phyloP scores from a whole-genome alignment of 1,140 invertebrate genomes.

The Pseudomyrmex dendroicus region DNA sequence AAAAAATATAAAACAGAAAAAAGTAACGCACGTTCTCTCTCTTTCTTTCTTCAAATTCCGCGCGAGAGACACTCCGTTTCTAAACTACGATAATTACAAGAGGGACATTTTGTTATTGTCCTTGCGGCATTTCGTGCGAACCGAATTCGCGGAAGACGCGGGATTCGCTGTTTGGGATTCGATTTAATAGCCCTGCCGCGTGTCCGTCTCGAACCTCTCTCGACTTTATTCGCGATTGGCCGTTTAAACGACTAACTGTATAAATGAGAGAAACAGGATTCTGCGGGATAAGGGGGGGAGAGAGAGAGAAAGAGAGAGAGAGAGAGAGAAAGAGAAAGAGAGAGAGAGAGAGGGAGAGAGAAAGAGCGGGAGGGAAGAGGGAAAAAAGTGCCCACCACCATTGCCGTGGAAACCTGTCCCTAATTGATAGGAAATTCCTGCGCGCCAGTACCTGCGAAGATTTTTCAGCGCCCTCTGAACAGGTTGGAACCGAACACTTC shows the following conservation, averaged over 20 bases:
- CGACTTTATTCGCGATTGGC: slow-evolving; percentile 58
- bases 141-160: slow-evolving; percentile 39
- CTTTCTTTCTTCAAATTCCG: not conserved
- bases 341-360: no score
- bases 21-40: not conserved
- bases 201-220: slow-evolving; percentile 34
- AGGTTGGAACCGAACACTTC: slow-evolving; percentile 81
- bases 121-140: slow-evolving; percentile 33
- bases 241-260: slow-evolving; percentile 70
- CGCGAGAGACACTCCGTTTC: not conserved
- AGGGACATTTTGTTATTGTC: slow-evolving; percentile 35
- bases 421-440: slow-evolving; percentile 84
- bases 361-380: slow-evolving; percentile 23
- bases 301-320: slow-evolving; percentile 13
- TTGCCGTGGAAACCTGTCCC: slow-evolving; percentile 80
- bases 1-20: no score
- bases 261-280: slow-evolving; percentile 68
- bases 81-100: slow-evolving; percentile 31
- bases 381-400: slow-evolving; percentile 60
- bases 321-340: no score
- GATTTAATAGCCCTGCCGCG: slow-evolving; percentile 48
- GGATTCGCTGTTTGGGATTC: slow-evolving; percentile 24
- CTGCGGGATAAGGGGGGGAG: slow-evolving; percentile 26
- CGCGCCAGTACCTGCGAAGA: slow-evolving; percentile 72
- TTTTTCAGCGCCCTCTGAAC: slow-evolving; percentile 78